phyloP scores from a whole-genome alignment of 2,797 vertebrate genomes.

The Poliocrania exsul region DNA sequence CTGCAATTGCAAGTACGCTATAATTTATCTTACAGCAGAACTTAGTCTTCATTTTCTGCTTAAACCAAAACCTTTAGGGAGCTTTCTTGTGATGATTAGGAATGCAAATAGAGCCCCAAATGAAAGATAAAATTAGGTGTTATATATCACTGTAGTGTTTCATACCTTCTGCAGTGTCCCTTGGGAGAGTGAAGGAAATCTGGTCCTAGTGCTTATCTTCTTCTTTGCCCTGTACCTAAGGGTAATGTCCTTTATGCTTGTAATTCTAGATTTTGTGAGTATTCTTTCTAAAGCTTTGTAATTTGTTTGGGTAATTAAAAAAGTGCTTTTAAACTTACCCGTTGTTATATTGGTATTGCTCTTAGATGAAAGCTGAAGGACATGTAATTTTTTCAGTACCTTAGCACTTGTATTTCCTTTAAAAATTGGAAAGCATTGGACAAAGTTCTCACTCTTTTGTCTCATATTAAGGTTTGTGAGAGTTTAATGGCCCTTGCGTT shows the following conservation, averaged over 20 bases:
- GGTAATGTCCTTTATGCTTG: background rate
- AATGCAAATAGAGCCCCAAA: background rate
- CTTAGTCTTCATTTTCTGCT: background rate
- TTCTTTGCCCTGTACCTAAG: background rate
- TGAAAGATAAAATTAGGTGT: conserved; percentile 12
- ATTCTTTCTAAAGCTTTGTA: background rate
- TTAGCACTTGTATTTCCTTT: background rate
- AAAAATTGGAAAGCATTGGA: background rate
- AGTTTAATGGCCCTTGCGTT: background rate
- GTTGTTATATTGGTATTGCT: background rate
- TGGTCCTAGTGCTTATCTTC: background rate
- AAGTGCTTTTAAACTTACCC: background rate
- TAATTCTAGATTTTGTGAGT: background rate
- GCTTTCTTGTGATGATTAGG: background rate
- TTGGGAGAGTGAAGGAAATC: background rate
- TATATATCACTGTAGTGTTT: background rate
- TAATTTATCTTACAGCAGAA: background rate
- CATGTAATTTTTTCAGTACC: background rate
- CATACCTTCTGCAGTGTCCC: background rate
- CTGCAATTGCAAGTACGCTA: background rate
- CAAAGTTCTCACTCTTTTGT: background rate
- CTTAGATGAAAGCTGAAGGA: background rate
- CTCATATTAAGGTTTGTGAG: background rate
- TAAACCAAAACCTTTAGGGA: background rate
- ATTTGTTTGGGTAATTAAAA: background rate